These are phyloP conservation scores for Helobdella robusta DNA, from an alignment of 2,888 invertebrate genomes.

Conservation along the genomic window DNA sequence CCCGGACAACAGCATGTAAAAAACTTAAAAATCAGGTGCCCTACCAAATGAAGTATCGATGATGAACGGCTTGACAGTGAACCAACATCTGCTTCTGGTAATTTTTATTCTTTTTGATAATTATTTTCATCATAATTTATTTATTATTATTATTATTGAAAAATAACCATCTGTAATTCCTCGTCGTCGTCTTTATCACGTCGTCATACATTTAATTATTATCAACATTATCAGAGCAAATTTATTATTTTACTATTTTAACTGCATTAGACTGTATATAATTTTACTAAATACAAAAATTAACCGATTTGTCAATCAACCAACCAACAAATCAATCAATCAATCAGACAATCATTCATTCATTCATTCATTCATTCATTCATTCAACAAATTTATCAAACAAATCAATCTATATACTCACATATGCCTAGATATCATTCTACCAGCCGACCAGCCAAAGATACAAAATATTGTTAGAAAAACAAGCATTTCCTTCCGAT, in stretches of 20 bases:
- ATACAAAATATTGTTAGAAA: slow-evolving; percentile 55
- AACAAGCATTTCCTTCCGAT: slow-evolving; percentile 56
- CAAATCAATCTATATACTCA: slow-evolving; percentile 32
- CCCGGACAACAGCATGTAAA: too few relatives aligned
- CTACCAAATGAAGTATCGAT: slow-evolving; percentile 50
- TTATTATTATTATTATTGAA: neutral
- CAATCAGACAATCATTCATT: too few relatives aligned
- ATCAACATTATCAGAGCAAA: too few relatives aligned
- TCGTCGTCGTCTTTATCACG: neutral
- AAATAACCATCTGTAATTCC: neutral
- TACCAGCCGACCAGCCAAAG: slow-evolving; percentile 53
- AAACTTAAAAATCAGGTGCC: slow-evolving; percentile 34
- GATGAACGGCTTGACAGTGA: slow-evolving; percentile 56
- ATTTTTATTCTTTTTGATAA: slow-evolving; percentile 3
- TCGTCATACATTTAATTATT: too few relatives aligned
- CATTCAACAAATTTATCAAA: too few relatives aligned
- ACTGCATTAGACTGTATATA: too few relatives aligned
- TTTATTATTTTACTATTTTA: too few relatives aligned
- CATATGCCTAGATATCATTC: slow-evolving; percentile 54
- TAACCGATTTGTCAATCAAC: too few relatives aligned
- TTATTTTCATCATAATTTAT: slow-evolving; percentile 1
- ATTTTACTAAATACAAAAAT: too few relatives aligned
- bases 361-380: too few relatives aligned
- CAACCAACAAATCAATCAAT: too few relatives aligned
- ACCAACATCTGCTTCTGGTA: slow-evolving; percentile 55